Base-by-base conservation (phyloP, 2,113 vertebrate species). In the Atherinomorus stipes region DNA sequence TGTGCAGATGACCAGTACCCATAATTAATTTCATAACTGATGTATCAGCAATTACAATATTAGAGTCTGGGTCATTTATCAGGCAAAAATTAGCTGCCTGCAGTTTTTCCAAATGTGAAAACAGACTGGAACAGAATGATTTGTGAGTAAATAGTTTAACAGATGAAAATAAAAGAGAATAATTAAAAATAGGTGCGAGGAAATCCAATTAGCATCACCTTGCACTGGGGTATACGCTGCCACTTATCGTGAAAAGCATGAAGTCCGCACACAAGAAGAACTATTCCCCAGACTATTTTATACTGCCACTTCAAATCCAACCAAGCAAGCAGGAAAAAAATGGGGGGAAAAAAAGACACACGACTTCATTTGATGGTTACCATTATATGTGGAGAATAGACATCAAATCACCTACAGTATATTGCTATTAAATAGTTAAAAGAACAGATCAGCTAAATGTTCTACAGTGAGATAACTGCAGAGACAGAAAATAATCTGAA, bases 401-500 rank as follows among this genome's bases (percentile, higher is more conserved):
- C 44, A 45, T 7, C 18, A 5, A 45, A 18, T 45, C 15, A 7
- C 11, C 19, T 15, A 4, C 16, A 13, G 11, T 44, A 19, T 45
- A n/a, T n/a, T n/a, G n/a, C n/a, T 18, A 16, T 8, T 15, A n/a
- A n/a, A 19, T 9, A 47, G 44, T 7, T 47, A 19, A 47, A 19
- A 47, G 44, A 70, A 42, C 21, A 19, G 10, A 49, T 11, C 15
- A 23, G n/a, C 19, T 21, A n/a, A 54, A 63, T 58, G 19, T 18
- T 67, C 53, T 52, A 53, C 25, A 28, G 18, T 28, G 51, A 49
- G 53, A 70, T 53, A 63, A 44, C 28, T 37, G 28, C 49, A 52
- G 28, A 37, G 44, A 47, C 16, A n/a, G 8, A 47, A 56, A 69
- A 64, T 44, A 54, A 64, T 75, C 62, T 31, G 52, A 58, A 79